phyloP scores from a whole-genome alignment of 2,888 invertebrate genomes.

The Pseudococcus jackbeardsleyi region DNA sequence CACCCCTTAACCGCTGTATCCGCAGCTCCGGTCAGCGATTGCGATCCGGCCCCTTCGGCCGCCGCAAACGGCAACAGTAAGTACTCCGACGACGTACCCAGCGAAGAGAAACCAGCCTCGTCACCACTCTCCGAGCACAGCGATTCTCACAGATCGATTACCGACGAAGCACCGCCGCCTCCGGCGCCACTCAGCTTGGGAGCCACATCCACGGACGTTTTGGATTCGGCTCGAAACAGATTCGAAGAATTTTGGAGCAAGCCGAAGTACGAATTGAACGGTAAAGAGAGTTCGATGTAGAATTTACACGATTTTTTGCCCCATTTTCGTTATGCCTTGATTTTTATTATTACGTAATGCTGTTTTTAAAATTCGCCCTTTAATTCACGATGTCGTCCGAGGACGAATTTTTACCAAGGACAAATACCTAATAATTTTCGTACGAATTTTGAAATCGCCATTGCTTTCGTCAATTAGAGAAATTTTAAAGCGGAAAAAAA shows the following conservation, averaged over 20 bases:
- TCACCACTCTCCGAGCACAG: neutral
- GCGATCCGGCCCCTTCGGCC: constrained; percentile 68
- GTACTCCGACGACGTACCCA: constrained; percentile 65
- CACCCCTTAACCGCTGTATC: neutral
- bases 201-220: constrained; percentile 73
- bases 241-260: constrained; percentile 90
- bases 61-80: constrained; percentile 63
- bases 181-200: neutral
- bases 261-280: constrained; percentile 68
- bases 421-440: neutral
- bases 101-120: constrained; percentile 68
- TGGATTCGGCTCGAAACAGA: constrained; percentile 85
- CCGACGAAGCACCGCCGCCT: neutral
- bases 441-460: constrained; percentile 19
- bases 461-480: constrained; percentile 50
- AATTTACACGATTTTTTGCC: neutral
- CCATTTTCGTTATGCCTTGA: neutral
- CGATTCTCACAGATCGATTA: neutral
- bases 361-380: neutral
- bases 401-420: neutral
- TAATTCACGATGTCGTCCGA: neutral
- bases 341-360: constrained; percentile 24
- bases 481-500: neutral
- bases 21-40: neutral
- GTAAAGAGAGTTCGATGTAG: constrained; percentile 63